phyloP scores from a whole-genome alignment of 1,140 invertebrate species.

The Varroa destructor region DNA sequence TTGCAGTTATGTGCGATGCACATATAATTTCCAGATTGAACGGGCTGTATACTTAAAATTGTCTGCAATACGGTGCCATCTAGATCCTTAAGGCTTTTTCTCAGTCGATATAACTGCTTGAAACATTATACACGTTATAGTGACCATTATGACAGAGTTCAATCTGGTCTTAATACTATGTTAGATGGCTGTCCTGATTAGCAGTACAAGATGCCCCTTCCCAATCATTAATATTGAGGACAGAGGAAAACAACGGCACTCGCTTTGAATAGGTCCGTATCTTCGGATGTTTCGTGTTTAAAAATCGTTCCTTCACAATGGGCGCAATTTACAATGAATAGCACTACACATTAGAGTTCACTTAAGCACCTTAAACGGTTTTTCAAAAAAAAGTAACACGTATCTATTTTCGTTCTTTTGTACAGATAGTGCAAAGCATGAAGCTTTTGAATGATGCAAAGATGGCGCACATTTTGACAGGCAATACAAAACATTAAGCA shows the following conservation, averaged over 20 bases:
- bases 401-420: not conserved
- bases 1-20: constrained; percentile 52
- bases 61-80: not conserved
- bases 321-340: too few relatives aligned
- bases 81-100: not conserved
- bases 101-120: too few relatives aligned
- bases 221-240: not conserved
- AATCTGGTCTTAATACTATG: not conserved
- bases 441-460: too few relatives aligned
- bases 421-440: not conserved
- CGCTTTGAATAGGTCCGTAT: not conserved
- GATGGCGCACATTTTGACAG: too few relatives aligned
- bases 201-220: not conserved
- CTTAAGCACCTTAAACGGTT: too few relatives aligned
- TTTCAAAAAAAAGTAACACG: too few relatives aligned
- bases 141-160: not conserved
- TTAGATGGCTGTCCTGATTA: not conserved
- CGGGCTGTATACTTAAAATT: not conserved
- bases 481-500: not conserved
- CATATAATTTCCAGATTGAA: constrained; percentile 38
- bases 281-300: too few relatives aligned
- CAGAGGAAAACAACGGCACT: not conserved
- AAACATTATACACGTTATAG: not conserved
- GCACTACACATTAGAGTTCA: too few relatives aligned
- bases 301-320: too few relatives aligned